A percentile compares a stretch with the other conserved stretches of the same genome.
phyloP scores from a whole-genome alignment of 2,888 invertebrate genomes.

The Aphodius granarius region DNA sequence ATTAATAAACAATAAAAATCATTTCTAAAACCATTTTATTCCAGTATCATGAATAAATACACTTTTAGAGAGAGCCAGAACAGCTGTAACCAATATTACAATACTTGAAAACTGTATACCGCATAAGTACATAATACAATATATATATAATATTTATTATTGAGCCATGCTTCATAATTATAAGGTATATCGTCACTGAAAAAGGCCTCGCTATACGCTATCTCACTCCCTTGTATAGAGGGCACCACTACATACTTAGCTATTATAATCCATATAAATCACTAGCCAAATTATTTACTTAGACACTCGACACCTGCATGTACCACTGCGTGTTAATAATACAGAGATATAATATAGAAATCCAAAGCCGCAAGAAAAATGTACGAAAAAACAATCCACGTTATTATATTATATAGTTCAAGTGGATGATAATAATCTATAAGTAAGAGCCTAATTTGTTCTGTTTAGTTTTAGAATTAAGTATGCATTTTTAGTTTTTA shows the following conservation, averaged over 20 bases:
- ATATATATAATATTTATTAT: conserved; percentile 31
- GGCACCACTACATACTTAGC: conserved; percentile 43
- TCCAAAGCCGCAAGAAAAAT: conserved; percentile 13
- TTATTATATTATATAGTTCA: conserved; percentile 20
- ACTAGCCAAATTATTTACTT: conserved; percentile 46
- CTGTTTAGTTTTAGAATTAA: conserved; percentile 20
- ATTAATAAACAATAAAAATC: conserved; percentile 13
- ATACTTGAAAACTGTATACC: conserved; percentile 24
- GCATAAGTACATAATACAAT: conserved; percentile 38
- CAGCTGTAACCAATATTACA: conserved; percentile 34
- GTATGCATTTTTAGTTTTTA: conserved; percentile 38
- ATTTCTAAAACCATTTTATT: conserved; percentile 40
- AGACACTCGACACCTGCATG: conserved; percentile 15
- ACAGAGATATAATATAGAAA: conserved; percentile 3
- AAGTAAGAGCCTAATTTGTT: conserved; percentile 18
- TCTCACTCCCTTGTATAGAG: conserved; percentile 48
- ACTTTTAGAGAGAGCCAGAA: conserved; percentile 35
- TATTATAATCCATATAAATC: conserved; percentile 42
- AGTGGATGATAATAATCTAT: conserved; percentile 33
- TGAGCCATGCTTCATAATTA: conserved; percentile 47
- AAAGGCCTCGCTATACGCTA: conserved; percentile 50
- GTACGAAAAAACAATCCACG: conserved; percentile 34
- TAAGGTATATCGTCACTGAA: conserved; percentile 43
- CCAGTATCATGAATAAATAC: conserved; percentile 41
- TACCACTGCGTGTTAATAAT: conserved; percentile 5